Conservation (phyloP, 2,888 invertebrate genomes). For the Sepioteuthis lessoniana region DNA sequence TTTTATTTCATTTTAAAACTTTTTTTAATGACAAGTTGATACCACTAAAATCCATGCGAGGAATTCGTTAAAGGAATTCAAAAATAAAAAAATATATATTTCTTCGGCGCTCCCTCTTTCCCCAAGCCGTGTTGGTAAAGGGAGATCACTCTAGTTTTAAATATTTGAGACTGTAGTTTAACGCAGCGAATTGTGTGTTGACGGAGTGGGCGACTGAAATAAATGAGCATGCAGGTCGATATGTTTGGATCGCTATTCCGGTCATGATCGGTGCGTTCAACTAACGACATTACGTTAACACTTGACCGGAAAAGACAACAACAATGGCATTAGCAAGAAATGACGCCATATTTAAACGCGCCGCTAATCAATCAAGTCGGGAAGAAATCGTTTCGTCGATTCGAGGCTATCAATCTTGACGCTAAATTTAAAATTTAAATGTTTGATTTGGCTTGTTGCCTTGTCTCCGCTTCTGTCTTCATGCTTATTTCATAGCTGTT, state of each 20-base stretch:
- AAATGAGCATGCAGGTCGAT: neutral
- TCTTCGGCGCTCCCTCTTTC: no score
- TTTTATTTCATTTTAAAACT: no score
- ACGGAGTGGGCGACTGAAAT: neutral
- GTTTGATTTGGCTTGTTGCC: neutral
- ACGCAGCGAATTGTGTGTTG: neutral
- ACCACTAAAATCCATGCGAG: no score
- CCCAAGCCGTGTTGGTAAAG: neutral
- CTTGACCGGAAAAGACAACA: constrained; percentile 17
- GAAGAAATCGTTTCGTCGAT: neutral
- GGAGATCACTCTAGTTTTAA: neutral
- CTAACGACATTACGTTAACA: constrained; percentile 21
- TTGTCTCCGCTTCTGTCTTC: neutral
- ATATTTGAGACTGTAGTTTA: neutral
- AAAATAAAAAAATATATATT: no score
- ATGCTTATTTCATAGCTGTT: no score
- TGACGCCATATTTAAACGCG: neutral
- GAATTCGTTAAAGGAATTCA: no score
- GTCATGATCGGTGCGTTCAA: constrained; percentile 7
- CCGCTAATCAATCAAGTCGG: neutral
- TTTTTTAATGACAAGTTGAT: no score
- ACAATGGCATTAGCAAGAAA: neutral
- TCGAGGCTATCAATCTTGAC: neutral
- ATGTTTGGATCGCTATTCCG: neutral
- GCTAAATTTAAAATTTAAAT: neutral